Evolutionary conservation across 1,140 invertebrate genomes (phyloP).

Genomic region (Scaptomyza pallida): DNA sequence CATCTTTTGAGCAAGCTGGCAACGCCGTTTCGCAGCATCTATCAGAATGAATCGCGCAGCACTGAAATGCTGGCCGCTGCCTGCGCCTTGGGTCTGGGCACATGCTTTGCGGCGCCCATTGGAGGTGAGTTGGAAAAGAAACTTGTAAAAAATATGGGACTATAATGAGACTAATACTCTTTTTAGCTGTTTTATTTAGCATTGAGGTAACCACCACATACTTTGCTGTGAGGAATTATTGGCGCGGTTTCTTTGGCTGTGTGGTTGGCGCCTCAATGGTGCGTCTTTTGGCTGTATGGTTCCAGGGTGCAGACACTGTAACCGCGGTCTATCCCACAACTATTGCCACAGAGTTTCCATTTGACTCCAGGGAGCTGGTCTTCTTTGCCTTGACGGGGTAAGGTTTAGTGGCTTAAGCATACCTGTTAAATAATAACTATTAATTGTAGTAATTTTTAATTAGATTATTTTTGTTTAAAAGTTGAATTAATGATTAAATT

Average conservation of each 20-base stretch:
- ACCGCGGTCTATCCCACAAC: slow-evolving; percentile 97
- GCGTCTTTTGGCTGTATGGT: slow-evolving; percentile 96
- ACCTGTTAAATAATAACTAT: too few species aligned
- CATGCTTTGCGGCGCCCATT: slow-evolving; percentile 97
- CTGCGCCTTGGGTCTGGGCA: slow-evolving; percentile 97
- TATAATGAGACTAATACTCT: too few species aligned
- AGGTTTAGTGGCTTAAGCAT: slow-evolving; percentile 60
- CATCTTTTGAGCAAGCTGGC: slow-evolving; percentile 95
- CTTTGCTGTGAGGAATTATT: slow-evolving; percentile 99
- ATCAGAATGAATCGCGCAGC: slow-evolving; percentile 96
- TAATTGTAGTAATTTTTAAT: too few species aligned
- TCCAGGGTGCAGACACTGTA: slow-evolving; percentile 96
- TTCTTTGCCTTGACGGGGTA: slow-evolving; percentile 97
- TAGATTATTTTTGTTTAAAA: too few species aligned
- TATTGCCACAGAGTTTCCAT: slow-evolving; percentile 97
- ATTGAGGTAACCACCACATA: slow-evolving; percentile 99
- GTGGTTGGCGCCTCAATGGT: slow-evolving; percentile 96
- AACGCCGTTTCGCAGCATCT: slow-evolving; percentile 96
- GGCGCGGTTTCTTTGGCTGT: slow-evolving; percentile 99
- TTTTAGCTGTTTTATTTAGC: slow-evolving; percentile 96
- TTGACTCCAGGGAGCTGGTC: slow-evolving; percentile 98
- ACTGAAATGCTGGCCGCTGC: slow-evolving; percentile 98
- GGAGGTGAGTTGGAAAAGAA: slow-evolving; percentile 87
- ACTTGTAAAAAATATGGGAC: too few species aligned
- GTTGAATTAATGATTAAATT: too few species aligned